These are phyloP conservation scores for Molossus molossus DNA, from an alignment of 2,797 vertebrate species.

Conservation along the genomic window DNA sequence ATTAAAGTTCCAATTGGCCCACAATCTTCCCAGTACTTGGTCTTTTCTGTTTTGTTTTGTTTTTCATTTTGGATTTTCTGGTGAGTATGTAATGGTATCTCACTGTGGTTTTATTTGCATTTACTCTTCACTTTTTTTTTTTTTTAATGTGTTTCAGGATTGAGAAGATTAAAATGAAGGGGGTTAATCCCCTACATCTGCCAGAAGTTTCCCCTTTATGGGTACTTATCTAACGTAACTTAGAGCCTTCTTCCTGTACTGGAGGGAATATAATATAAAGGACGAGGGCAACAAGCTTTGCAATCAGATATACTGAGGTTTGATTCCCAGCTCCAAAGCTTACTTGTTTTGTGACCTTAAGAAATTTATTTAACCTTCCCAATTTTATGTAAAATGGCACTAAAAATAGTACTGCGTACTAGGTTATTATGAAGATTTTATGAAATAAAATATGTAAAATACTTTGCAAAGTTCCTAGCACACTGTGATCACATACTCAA, in stretches of 20 bases:
- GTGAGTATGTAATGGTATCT: background rate
- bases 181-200: slow-evolving; percentile 24
- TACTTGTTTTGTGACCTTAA: slow-evolving; percentile 39
- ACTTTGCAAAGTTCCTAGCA: slow-evolving; percentile 26
- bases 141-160: slow-evolving; percentile 15
- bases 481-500: background rate
- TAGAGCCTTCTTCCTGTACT: background rate
- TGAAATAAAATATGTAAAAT: slow-evolving; percentile 60
- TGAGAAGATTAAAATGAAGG: slow-evolving; percentile 22
- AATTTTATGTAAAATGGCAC: slow-evolving; percentile 41
- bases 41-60: background rate
- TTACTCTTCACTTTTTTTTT: slow-evolving; percentile 49
- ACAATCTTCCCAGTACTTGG: background rate
- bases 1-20: background rate
- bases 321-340: slow-evolving; percentile 8
- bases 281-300: background rate
- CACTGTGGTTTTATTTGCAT: background rate
- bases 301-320: background rate
- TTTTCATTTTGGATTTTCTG: slow-evolving; percentile 18
- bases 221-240: background rate
- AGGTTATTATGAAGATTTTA: background rate
- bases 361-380: slow-evolving; percentile 52
- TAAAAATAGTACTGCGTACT: background rate
- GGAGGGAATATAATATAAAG: background rate
- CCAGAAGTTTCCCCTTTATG: background rate